phyloP scores from a whole-genome alignment of 2,113 vertebrate genomes.

The Cepphus grylle region DNA sequence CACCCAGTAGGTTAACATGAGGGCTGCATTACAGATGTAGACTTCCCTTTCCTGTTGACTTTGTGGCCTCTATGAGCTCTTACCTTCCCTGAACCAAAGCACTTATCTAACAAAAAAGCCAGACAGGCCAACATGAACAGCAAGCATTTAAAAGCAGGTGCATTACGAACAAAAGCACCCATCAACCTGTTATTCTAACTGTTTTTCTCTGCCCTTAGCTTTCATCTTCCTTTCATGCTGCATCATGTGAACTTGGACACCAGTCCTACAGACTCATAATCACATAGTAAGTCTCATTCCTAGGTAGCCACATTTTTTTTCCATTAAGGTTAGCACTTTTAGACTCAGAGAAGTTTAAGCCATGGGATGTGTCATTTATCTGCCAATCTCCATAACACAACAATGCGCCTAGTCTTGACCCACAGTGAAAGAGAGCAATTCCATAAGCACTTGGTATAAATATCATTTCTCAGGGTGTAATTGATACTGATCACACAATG shows the following conservation, averaged over 20 bases:
- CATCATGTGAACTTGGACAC: not conserved
- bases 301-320: not conserved
- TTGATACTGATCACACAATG: constrained; percentile 17
- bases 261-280: not conserved
- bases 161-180: not conserved
- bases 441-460: not conserved
- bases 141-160: not conserved
- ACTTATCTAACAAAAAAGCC: not conserved
- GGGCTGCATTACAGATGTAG: not conserved
- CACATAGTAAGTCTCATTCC: not conserved
- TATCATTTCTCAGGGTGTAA: not conserved
- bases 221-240: not conserved
- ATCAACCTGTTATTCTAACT: not conserved
- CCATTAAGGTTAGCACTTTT: not conserved
- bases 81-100: not conserved
- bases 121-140: not conserved
- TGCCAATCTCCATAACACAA: not conserved
- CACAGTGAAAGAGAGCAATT: not conserved
- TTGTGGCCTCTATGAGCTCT: not conserved
- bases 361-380: not conserved
- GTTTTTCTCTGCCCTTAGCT: not conserved
- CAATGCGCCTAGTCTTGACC: not conserved
- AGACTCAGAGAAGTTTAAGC: not conserved
- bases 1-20: not conserved
- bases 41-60: not conserved